These are phyloP conservation scores for Drosophila varians DNA, from an alignment of 1,140 invertebrate species.

Conservation along the genomic window DNA sequence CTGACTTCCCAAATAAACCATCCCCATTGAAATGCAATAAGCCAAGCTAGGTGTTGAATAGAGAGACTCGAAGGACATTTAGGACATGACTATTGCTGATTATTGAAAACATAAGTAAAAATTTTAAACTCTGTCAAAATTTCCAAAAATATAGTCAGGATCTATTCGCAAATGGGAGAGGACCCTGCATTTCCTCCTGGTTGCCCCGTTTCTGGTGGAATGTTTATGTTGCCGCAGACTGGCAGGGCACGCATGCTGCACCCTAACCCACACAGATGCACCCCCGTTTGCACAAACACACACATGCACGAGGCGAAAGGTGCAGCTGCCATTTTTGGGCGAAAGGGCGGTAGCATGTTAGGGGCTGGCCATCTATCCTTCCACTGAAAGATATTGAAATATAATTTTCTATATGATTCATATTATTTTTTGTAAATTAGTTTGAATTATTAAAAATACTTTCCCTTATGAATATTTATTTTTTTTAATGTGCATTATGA, in stretches of 20 bases:
- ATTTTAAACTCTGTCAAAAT: slow-evolving; percentile 30
- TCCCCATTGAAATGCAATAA: slow-evolving; percentile 63
- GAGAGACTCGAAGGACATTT: no score
- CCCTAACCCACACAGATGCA: slow-evolving; percentile 23
- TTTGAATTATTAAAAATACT: no score
- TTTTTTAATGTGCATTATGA: no score
- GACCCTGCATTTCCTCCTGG: not conserved
- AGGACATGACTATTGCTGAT: no score
- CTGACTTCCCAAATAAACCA: slow-evolving; percentile 24
- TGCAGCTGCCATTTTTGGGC: slow-evolving; percentile 52
- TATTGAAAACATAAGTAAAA: no score
- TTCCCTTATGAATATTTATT: no score
- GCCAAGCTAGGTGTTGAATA: slow-evolving; percentile 22
- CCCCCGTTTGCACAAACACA: slow-evolving; percentile 2
- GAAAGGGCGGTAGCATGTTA: not conserved
- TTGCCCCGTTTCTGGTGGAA: slow-evolving; percentile 39
- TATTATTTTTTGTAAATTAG: no score
- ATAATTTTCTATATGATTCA: no score
- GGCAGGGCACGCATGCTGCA: slow-evolving; percentile 54
- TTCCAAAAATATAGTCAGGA: slow-evolving; percentile 32
- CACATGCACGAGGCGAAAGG: slow-evolving; percentile 41
- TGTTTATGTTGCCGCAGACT: slow-evolving; percentile 77
- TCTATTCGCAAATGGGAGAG: slow-evolving; percentile 5
- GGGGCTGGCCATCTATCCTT: not conserved
- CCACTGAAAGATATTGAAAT: slow-evolving; percentile 14